Evolutionary conservation across 2,113 vertebrate species (phyloP).

Genomic region (Oenanthe melanoleuca): DNA sequence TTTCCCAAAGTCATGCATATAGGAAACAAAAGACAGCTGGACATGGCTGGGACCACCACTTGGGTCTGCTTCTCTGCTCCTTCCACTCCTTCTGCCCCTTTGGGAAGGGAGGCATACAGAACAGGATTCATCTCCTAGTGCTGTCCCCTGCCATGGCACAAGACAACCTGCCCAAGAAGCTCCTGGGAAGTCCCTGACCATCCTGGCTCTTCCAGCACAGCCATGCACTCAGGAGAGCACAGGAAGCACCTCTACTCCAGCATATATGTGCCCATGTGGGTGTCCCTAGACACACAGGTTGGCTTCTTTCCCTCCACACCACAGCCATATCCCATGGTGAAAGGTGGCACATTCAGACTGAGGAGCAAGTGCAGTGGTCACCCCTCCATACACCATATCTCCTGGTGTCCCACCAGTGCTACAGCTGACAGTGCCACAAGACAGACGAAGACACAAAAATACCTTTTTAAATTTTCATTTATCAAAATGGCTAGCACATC

Average conservation of each 20-base stretch:
- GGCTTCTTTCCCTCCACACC: neutral
- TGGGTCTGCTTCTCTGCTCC: neutral
- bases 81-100: neutral
- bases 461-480: neutral
- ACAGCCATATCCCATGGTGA: neutral
- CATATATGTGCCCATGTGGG: fast-evolving
- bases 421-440: neutral
- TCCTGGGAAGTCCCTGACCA: neutral
- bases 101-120: neutral
- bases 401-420: neutral
- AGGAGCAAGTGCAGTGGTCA: neutral
- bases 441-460: neutral
- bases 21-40: neutral
- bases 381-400: neutral
- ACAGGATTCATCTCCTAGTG: neutral
- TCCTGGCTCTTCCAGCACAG: fast-evolving
- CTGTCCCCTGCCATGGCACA: neutral
- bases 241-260: neutral
- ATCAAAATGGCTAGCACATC: neutral
- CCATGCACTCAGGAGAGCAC: neutral
- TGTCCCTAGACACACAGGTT: neutral
- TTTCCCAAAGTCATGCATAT: neutral
- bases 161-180: neutral
- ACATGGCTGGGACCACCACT: neutral
- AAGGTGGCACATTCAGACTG: fast-evolving